Conservation (phyloP, 2,797 vertebrate genomes). For the Balearica regulorum region DNA sequence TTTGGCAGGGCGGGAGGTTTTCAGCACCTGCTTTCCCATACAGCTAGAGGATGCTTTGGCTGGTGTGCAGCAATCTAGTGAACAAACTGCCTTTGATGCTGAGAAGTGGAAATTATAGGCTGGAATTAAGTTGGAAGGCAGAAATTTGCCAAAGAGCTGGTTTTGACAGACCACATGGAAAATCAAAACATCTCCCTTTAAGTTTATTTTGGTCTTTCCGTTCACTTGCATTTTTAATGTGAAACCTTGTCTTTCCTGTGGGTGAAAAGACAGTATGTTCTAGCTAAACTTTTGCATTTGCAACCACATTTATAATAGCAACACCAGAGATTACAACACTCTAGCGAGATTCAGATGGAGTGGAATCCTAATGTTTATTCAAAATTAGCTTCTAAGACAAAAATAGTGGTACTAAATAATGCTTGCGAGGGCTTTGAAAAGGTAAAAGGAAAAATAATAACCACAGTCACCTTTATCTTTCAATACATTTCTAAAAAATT, state of each 20-base stretch:
- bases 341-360: not conserved
- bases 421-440: not conserved
- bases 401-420: not conserved
- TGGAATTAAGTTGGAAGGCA: not conserved
- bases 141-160: not conserved
- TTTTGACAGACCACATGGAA: not conserved
- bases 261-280: not conserved
- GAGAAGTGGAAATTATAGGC: not conserved
- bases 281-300: not conserved
- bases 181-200: not conserved
- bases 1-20: not conserved
- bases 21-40: not conserved
- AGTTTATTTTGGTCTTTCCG: not conserved
- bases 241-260: conserved; percentile 3
- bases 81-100: not conserved
- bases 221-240: not conserved
- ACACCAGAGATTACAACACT: not conserved
- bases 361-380: not conserved
- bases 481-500: not conserved
- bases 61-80: not conserved
- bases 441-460: not conserved
- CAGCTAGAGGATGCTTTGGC: not conserved
- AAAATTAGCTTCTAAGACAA: not conserved
- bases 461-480: not conserved
- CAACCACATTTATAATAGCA: not conserved